Conservation (phyloP, 2,113 vertebrate genomes). For the Calyptommatus sinebrachiatus region DNA sequence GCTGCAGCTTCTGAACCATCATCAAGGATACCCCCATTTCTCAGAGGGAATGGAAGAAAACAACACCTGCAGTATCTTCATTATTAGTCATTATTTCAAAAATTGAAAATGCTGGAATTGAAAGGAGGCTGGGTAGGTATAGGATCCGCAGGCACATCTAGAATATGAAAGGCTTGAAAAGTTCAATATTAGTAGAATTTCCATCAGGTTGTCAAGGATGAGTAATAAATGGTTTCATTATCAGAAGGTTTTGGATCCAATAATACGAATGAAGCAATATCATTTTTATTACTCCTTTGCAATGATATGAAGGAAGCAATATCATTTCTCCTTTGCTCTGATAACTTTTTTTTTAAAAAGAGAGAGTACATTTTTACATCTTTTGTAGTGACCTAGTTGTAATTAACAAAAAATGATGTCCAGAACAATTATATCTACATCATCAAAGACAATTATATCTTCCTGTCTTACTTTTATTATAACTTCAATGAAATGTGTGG, state of each 20-base stretch:
- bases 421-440: slow-evolving; percentile 9
- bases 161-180: slow-evolving; percentile 1
- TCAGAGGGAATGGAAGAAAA: background rate
- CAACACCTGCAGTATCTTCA: background rate
- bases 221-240: background rate
- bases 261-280: background rate
- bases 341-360: slow-evolving; percentile 3
- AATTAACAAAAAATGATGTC: background rate
- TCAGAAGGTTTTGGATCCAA: background rate
- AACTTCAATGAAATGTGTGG: background rate
- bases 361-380: background rate
- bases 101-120: background rate
- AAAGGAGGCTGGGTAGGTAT: slow-evolving; percentile 3
- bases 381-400: background rate
- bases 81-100: accelerated
- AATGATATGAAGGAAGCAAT: slow-evolving; percentile 7
- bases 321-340: background rate
- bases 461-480: too few species aligned
- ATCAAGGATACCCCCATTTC: too few species aligned
- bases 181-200: slow-evolving; percentile 27
- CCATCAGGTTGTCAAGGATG: slow-evolving; percentile 2
- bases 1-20: too few species aligned
- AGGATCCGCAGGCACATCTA: slow-evolving; percentile 6
- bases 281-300: background rate
- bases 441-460: background rate